Evolutionary conservation across 2,797 vertebrate species (phyloP).

Genomic region (Gephyroberyx darwinii): DNA sequence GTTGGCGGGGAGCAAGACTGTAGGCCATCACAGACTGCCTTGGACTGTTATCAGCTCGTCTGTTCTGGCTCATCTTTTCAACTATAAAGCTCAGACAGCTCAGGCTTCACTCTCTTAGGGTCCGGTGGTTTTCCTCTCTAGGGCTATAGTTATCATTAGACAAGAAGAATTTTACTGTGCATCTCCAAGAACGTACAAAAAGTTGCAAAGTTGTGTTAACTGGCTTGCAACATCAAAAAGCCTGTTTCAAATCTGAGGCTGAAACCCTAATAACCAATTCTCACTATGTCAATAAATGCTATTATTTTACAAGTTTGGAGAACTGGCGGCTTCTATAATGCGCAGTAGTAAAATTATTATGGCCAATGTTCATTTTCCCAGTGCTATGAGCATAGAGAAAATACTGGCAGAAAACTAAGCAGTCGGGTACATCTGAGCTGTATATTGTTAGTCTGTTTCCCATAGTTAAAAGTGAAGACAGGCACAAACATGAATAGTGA

Average conservation of each 20-base stretch:
- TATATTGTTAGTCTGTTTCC: too few species aligned
- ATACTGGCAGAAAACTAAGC: too few species aligned
- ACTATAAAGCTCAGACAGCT: background rate
- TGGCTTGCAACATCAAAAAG: background rate
- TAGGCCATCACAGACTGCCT: conserved; percentile 1
- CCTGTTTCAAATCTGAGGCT: background rate
- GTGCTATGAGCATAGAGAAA: too few species aligned
- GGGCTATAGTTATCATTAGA: background rate
- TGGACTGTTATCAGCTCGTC: conserved; percentile 30
- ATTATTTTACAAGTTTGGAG: background rate
- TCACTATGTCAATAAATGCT: background rate
- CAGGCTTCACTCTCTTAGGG: too few species aligned
- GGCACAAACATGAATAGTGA: too few species aligned
- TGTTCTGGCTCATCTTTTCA: conserved; percentile 10
- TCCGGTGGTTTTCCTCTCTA: too few species aligned
- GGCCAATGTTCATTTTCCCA: background rate
- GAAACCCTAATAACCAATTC: too few species aligned
- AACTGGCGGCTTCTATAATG: background rate
- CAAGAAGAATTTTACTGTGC: background rate
- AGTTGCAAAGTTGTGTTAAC: background rate
- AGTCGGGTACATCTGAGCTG: too few species aligned
- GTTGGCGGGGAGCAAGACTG: conserved; percentile 23
- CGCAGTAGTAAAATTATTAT: background rate
- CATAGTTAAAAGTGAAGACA: too few species aligned
- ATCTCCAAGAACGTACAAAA: background rate